Conservation (phyloP, 2,113 vertebrate species). For the Semicossyphus pulcher region DNA sequence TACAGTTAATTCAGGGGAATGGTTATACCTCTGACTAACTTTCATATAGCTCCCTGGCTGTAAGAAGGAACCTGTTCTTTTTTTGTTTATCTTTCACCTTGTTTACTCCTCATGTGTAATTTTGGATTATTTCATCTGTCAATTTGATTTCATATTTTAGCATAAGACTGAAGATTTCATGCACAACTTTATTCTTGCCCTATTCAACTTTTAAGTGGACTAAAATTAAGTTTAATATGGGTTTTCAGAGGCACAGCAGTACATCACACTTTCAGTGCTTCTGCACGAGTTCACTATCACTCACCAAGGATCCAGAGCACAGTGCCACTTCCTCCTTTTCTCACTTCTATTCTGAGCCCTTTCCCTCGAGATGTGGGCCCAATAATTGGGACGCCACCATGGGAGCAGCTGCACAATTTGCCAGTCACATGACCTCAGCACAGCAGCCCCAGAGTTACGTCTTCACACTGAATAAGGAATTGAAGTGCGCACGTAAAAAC, state of each 20-base stretch:
- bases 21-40: neutral
- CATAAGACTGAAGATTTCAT: no score
- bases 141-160: no score
- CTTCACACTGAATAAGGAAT: conserved; percentile 32
- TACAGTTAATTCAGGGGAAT: neutral
- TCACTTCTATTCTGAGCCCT: conserved; percentile 63
- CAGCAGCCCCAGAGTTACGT: conserved; percentile 9
- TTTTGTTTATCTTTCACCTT: no score
- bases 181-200: neutral
- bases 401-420: conserved; percentile 54
- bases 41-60: no score
- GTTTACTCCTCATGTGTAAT: no score
- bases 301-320: conserved; percentile 35
- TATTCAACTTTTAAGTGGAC: neutral
- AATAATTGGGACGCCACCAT: conserved; percentile 50
- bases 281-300: conserved; percentile 21
- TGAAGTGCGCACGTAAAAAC: conserved; percentile 24
- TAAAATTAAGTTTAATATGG: no score
- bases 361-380: conserved; percentile 59
- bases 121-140: no score
- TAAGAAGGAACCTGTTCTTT: no score
- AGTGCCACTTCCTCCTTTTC: conserved; percentile 45
- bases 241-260: neutral
- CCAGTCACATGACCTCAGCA: conserved; percentile 46
- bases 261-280: neutral